Evolutionary conservation across 2,888 invertebrate species (phyloP).

Genomic region (Nemurella pictetii): DNA sequence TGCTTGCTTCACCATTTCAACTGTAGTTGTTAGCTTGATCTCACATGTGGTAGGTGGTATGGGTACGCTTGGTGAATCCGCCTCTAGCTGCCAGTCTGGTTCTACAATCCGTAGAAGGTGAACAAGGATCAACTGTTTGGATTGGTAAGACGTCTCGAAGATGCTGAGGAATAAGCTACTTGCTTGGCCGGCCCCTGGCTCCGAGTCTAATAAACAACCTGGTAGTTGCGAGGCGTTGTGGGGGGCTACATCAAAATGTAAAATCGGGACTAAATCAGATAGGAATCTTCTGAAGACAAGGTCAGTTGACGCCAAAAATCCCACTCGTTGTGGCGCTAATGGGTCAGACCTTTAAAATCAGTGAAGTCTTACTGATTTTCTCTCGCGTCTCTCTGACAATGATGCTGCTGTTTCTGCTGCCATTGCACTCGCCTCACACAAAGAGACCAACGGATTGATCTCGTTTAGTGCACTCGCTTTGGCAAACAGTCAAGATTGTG

Average conservation of each 20-base stretch:
- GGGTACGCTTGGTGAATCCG: neutral
- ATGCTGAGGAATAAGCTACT: neutral
- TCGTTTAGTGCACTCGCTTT: neutral
- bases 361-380: neutral
- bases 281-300: neutral
- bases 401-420: neutral
- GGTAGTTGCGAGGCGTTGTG: conserved; percentile 1
- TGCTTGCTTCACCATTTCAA: neutral
- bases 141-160: neutral
- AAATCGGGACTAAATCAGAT: neutral
- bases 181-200: neutral
- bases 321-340: conserved; percentile 19
- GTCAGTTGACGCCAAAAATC: conserved; percentile 25
- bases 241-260: neutral
- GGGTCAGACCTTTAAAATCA: conserved; percentile 14
- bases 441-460: conserved; percentile 16
- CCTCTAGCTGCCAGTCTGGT: conserved; percentile 7
- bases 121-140: conserved; percentile 1
- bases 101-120: conserved; percentile 14
- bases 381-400: neutral
- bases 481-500: conserved; percentile 1
- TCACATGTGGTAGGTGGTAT: neutral
- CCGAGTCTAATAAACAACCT: neutral
- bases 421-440: neutral
- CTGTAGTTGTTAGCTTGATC: neutral